Conservation (phyloP, 2,113 vertebrate genomes). For the Semicossyphus pulcher region DNA sequence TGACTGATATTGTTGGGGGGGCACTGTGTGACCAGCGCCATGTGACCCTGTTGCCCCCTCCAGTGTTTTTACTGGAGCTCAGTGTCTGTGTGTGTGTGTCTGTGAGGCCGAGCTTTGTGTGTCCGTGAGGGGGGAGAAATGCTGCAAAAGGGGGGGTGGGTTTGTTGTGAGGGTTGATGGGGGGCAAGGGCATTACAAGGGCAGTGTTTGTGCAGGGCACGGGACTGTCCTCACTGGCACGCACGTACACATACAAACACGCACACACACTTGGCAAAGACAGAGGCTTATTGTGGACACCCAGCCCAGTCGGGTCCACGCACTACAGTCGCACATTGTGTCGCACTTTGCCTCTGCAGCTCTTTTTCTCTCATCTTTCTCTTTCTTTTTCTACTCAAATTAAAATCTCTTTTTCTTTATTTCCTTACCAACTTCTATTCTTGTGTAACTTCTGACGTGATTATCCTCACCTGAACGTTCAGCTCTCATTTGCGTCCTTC, state of each 20-base stretch:
- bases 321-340: constrained; percentile 73
- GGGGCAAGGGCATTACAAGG: constrained; percentile 75
- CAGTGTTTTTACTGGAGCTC: constrained; percentile 50
- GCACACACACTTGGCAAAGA: constrained; percentile 63
- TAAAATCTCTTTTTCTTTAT: background rate
- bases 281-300: constrained; percentile 79
- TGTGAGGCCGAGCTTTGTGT: constrained; percentile 44
- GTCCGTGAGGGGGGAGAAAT: constrained; percentile 38
- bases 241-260: constrained; percentile 58
- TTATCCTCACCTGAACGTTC: background rate
- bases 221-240: constrained; percentile 70
- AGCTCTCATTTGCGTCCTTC: background rate
- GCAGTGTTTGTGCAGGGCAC: constrained; percentile 79
- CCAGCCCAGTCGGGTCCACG: constrained; percentile 55
- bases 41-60: constrained; percentile 50
- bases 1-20: background rate
- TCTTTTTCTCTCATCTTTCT: constrained; percentile 22
- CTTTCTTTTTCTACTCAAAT: background rate
- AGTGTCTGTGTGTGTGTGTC: constrained; percentile 31
- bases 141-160: background rate
- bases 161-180: constrained; percentile 31
- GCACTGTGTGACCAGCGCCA: constrained; percentile 34
- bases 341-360: constrained; percentile 42
- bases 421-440: background rate
- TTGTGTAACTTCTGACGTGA: background rate